These are phyloP conservation scores for Psilanteris sp. DNA, from an alignment of 1,140 invertebrate genomes.

Conservation along the genomic window DNA sequence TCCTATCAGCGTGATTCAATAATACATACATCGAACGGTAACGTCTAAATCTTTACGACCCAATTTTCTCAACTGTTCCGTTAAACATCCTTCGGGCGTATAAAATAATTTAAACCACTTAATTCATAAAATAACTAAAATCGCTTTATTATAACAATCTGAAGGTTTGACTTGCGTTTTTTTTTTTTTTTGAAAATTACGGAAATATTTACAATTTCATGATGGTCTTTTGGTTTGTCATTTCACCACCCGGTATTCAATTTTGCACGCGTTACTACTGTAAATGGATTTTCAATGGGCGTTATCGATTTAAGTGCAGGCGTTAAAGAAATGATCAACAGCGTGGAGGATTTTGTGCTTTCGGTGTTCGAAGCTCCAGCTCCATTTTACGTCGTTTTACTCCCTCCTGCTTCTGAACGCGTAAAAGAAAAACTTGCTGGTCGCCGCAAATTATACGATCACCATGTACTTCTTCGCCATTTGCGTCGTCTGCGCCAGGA, in stretches of 20 bases:
- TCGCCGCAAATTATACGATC: constrained; percentile 68
- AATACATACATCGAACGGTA: constrained; percentile 49
- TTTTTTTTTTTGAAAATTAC: too few relatives aligned
- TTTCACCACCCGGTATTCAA: not conserved
- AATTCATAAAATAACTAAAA: too few relatives aligned
- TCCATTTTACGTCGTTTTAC: constrained; percentile 70
- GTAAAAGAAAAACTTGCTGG: constrained; percentile 71
- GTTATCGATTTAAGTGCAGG: constrained; percentile 26
- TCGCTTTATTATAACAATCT: too few relatives aligned
- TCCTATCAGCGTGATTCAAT: constrained; percentile 11
- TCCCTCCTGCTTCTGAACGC: constrained; percentile 70
- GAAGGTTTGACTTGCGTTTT: too few relatives aligned
- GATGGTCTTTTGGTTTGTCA: too few relatives aligned
- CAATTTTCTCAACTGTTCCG: too few relatives aligned
- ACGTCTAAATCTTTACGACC: constrained; percentile 35
- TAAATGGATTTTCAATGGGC: constrained; percentile 28
- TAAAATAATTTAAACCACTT: too few relatives aligned
- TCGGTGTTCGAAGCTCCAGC: constrained; percentile 73
- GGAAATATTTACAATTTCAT: too few relatives aligned
- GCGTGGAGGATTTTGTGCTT: constrained; percentile 54
- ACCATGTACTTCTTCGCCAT: constrained; percentile 69
- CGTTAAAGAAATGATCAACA: constrained; percentile 14
- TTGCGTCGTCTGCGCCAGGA: constrained; percentile 58
- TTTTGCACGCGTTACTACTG: constrained; percentile 19
- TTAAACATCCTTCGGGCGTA: too few relatives aligned